Base-by-base conservation (phyloP, 2,797 vertebrate species). In the Tympanoctomys barrerae region DNA sequence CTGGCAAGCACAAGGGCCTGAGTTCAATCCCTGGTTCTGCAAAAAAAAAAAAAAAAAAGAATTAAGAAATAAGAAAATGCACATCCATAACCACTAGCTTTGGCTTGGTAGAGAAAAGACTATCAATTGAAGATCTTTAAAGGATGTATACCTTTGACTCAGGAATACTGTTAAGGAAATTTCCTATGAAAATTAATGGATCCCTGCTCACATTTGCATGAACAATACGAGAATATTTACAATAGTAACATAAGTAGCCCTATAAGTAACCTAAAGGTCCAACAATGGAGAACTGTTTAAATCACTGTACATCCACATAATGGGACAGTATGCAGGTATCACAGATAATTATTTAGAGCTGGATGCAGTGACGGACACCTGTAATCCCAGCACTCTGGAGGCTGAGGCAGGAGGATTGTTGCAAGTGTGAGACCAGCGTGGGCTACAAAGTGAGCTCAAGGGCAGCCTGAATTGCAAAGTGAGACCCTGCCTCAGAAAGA, bases 281-380 rank as follows among this genome's bases (percentile, higher is more conserved):
- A 68, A 19, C 7, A 52, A 42, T 7, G 33, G 77, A 87, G 16
- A 94, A 49, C n/a, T 54, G 18, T 81, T 91, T 68, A 80, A 59
- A 78, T 93, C 68, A 82, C 2, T n/a, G 61, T 42, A 54, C 4
- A 16, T 2, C 1, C 16, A 52, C 28, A 64, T 33, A 79, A 77
- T 36, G 31, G 19, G 83, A 64, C 42, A 46, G 39, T 49, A 61
- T 26, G 10, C 9, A 86, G 75, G 31, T 70, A 18, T 66, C 91
- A 75, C 87, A 87, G 91, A 70, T n/a, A 64, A 90, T 49, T 90
- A 36, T 36, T 4, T 75, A 79, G 79, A 87, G 54, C 54, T 18
- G 54, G 54, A 14, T 57, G 16, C 14, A 16, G 54, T 57, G 54
- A 19, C 54, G 16, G 14, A 57, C 16, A 14, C 54, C 14, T 57